Percentiles rank a stretch among this genome's conserved stretches.
These are phyloP conservation scores for Crotalus viridis DNA, from an alignment of 2,113 vertebrate species.

Conservation along the genomic window DNA sequence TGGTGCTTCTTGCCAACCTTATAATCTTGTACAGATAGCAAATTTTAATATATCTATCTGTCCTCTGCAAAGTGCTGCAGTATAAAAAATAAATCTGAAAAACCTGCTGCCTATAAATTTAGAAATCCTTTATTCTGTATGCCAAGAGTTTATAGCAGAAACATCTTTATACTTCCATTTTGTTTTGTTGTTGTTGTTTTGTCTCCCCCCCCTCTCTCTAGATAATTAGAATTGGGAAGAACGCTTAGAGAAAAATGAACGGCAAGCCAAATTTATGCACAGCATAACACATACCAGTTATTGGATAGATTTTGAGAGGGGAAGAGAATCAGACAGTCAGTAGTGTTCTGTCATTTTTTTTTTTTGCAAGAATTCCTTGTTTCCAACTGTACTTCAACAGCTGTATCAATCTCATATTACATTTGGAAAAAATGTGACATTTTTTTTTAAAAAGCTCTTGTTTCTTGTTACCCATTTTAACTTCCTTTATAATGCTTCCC, in stretches of 20 bases:
- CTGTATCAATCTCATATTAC: neutral
- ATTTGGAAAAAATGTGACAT: neutral
- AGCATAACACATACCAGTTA: neutral
- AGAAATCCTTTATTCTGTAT: neutral
- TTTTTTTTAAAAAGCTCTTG: neutral
- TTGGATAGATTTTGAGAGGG: constrained; percentile 3
- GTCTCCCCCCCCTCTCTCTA: neutral
- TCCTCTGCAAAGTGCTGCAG: neutral
- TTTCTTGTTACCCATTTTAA: neutral
- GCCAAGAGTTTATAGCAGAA: neutral
- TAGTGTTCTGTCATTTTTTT: neutral
- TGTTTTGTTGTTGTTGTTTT: neutral
- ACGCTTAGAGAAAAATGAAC: neutral
- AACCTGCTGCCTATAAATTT: neutral
- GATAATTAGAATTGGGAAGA: neutral
- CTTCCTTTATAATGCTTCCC: neutral
- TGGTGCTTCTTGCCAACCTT: neutral
- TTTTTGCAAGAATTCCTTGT: neutral
- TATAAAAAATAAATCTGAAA: neutral
- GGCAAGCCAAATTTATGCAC: neutral
- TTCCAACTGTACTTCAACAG: neutral
- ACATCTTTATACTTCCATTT: neutral
- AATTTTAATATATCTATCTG: neutral
- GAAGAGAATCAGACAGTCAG: neutral
- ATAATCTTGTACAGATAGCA: neutral